These are phyloP conservation scores for Drosophila paucipuncta DNA, from an alignment of 2,888 invertebrate genomes.

Conservation along the genomic window DNA sequence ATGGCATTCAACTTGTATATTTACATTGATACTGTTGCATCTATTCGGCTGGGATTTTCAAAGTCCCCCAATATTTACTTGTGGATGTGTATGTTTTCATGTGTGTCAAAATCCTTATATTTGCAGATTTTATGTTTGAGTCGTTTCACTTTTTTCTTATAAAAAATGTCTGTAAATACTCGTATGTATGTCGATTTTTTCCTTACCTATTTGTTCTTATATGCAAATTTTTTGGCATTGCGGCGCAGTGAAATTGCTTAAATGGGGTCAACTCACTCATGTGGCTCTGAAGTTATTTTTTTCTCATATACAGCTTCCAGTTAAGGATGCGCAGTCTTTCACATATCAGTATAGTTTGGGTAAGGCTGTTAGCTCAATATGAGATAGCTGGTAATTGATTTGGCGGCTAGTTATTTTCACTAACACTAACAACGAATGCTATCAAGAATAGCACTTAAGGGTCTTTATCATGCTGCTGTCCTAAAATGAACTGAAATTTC, in stretches of 20 bases:
- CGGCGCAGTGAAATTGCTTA: slow-evolving; percentile 36
- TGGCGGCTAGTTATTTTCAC: slow-evolving; percentile 29
- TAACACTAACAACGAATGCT: slow-evolving; percentile 28
- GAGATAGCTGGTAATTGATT: slow-evolving; percentile 24
- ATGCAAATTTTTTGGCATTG: slow-evolving; percentile 78
- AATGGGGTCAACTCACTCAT: slow-evolving; percentile 58
- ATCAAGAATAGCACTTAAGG: slow-evolving; percentile 72
- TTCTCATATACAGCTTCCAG: slow-evolving; percentile 36
- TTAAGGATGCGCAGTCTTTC: slow-evolving; percentile 17
- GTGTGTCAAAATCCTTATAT: slow-evolving; percentile 58
- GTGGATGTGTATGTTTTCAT: slow-evolving; percentile 59
- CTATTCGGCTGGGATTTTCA: slow-evolving; percentile 1
- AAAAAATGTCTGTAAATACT: slow-evolving; percentile 3
- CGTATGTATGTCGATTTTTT: not conserved
- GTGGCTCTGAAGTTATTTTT: slow-evolving; percentile 7
- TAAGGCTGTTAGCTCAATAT: slow-evolving; percentile 5
- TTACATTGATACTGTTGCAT: not conserved
- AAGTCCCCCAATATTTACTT: slow-evolving; percentile 10
- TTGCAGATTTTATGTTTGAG: slow-evolving; percentile 55
- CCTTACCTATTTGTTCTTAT: slow-evolving; percentile 59
- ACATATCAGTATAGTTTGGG: slow-evolving; percentile 22
- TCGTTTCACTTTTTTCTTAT: slow-evolving; percentile 23
- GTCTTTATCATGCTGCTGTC: slow-evolving; percentile 64
- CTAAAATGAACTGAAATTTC: slow-evolving; percentile 62
- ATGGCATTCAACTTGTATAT: slow-evolving; percentile 6